Evolutionary conservation across 1,140 invertebrate species (phyloP), one percentile per base, ranked within the genome.

Genomic region (Dreissena rostriformis): DNA sequence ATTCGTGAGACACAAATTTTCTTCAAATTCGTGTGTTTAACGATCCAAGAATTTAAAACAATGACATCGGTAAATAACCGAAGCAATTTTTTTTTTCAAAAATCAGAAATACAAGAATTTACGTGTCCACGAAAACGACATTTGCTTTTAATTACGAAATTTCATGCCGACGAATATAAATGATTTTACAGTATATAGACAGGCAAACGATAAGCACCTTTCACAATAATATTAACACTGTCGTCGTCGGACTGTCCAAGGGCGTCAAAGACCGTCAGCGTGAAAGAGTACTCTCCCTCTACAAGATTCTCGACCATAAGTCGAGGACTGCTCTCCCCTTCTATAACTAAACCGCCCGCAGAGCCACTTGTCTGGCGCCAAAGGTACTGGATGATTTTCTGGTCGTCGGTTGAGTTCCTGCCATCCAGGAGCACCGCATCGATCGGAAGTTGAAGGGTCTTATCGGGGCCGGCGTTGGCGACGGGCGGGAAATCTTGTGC

Each of bases 401-500:
- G 39, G 24, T 81, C 78, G 52, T 81, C 78, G n/a, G 68, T 63
- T 7, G 78, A 81, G 12, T 55, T 49, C n/a, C 19, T n/a, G 19
- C 78, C 78, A n/a, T 72, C 55, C 29, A 81, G 78, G 5, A 39
- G 61, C 12, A 81, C 68, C 2, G 68, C 19, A n/a, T 81, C 68
- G 8, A 24, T 51, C 29, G 78, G 78, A 26, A 81, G 24, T 39
- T 81, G 78, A 14, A 81, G 39, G 10, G 15, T 61, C 10, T 72
- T 70, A 51, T 81, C 78, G 10, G 49, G 11, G 15, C 78, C 78
- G 65, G 78, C 78, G 63, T 81, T 63, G 19, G 77, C 65, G 26
- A 71, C 67, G 1, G 77, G 77, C 22, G 77, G 66, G 1, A 39
- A 17, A 29, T 71, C 49, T 57, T 26, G 39, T 1, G 76, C 73